These are phyloP conservation scores for Taeniopygia guttata DNA, from an alignment of 2,797 vertebrate species.

Conservation along the genomic window DNA sequence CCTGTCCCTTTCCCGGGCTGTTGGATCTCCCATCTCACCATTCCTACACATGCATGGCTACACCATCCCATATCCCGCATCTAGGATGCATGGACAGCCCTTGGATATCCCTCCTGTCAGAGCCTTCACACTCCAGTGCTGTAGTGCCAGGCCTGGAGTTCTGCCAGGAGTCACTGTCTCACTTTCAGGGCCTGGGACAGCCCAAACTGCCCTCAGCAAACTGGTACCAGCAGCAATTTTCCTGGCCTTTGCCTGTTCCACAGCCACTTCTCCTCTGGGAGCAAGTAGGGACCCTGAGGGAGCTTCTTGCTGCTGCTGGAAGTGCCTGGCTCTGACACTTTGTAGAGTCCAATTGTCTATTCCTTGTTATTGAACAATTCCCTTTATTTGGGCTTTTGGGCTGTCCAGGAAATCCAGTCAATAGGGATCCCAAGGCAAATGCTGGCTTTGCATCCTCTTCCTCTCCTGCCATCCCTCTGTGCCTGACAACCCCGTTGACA, in stretches of 20 bases:
- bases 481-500: fast-evolving
- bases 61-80: fast-evolving
- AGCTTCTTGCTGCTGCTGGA: neutral
- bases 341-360: conserved; percentile 21
- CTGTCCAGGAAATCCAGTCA: conserved; percentile 47
- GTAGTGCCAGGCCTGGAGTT: neutral
- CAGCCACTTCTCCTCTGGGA: neutral
- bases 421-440: neutral
- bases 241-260: neutral
- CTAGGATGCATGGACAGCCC: neutral
- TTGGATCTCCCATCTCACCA: neutral
- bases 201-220: neutral
- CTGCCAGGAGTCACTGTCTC: neutral
- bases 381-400: conserved; percentile 42
- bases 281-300: neutral
- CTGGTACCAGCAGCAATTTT: neutral
- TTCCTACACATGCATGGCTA: fast-evolving
- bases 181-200: neutral
- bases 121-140: fast-evolving
- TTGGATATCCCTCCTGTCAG: neutral
- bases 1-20: neutral
- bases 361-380: conserved; percentile 56
- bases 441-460: neutral
- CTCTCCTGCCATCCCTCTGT: neutral
- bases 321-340: neutral